These are phyloP conservation scores for Enteromius unitaeniatus DNA, from an alignment of 2,797 vertebrate species.

Conservation along the genomic window DNA sequence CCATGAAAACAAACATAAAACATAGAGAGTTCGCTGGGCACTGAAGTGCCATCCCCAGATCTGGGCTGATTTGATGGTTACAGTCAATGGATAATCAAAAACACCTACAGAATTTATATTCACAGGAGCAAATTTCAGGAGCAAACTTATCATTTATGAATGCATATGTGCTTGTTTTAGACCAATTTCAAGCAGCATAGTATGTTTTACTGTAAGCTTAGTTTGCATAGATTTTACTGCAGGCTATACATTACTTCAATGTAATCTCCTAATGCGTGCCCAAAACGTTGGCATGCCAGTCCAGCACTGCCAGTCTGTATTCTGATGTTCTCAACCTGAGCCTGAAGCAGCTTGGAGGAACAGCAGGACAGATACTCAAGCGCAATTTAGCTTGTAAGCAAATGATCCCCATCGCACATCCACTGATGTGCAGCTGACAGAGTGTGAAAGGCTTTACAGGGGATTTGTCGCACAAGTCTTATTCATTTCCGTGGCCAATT, in stretches of 20 bases:
- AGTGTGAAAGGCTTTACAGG: constrained; percentile 46
- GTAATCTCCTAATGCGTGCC: background rate
- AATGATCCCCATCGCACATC: constrained; percentile 37
- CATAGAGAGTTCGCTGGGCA: no score
- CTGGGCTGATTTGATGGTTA: no score
- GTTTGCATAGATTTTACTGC: background rate
- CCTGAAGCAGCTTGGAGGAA: constrained; percentile 27
- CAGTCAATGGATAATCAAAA: no score
- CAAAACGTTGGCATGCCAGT: background rate
- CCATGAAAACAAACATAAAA: no score
- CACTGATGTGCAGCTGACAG: constrained; percentile 36
- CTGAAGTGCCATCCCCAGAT: no score
- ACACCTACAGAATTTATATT: no score
- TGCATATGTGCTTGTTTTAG: background rate
- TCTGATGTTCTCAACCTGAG: constrained; percentile 11
- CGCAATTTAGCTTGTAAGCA: constrained; percentile 46
- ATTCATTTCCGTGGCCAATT: constrained; percentile 56
- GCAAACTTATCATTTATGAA: background rate
- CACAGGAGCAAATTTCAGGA: background rate
- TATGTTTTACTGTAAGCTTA: background rate
- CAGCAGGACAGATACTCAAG: constrained; percentile 48
- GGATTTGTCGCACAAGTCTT: constrained; percentile 46
- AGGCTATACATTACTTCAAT: background rate
- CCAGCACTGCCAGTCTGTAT: constrained; percentile 3
- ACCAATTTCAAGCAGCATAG: background rate